A percentile compares a stretch with the other conserved stretches of the same genome.
Conservation (phyloP, 2,113 vertebrate genomes). For the Channa maculata region DNA sequence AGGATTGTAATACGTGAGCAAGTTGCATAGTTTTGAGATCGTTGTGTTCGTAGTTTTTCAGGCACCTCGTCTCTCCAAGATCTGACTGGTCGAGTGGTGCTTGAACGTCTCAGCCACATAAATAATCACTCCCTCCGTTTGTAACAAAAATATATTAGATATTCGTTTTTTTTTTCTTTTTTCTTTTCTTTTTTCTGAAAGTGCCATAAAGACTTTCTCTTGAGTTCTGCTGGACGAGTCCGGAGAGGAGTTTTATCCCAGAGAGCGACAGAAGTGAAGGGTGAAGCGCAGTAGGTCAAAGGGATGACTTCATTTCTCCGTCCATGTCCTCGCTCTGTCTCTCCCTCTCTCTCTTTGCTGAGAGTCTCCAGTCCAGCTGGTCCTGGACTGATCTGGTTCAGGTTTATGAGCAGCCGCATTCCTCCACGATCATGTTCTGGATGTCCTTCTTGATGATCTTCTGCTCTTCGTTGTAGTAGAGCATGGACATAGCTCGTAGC, state of each 20-base stretch:
- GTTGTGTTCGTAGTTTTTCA: constrained; percentile 74
- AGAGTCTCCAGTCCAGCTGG: constrained; percentile 26
- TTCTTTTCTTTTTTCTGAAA: constrained; percentile 73
- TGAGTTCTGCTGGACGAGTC: constrained; percentile 52
- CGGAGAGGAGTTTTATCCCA: constrained; percentile 33
- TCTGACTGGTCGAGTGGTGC: constrained; percentile 70
- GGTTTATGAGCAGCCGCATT: constrained; percentile 96
- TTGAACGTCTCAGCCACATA: constrained; percentile 72
- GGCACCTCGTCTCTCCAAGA: constrained; percentile 88
- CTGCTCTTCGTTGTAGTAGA: constrained; percentile 97
- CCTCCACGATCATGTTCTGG: constrained; percentile 99
- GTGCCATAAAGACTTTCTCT: constrained; percentile 74
- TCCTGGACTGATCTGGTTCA: neutral
- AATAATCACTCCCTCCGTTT: constrained; percentile 79
- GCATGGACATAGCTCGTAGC: constrained; percentile 98
- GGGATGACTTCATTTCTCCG: neutral
- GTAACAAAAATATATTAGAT: constrained; percentile 89
- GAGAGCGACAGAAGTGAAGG: constrained; percentile 25
- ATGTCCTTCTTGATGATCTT: constrained; percentile 99
- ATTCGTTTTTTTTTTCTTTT: constrained; percentile 57
- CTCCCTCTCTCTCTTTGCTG: neutral
- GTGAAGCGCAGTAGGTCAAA: neutral
- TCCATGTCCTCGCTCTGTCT: no score
- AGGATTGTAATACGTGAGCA: constrained; percentile 87
- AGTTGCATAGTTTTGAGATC: constrained; percentile 98